Conservation (phyloP, 2,113 vertebrate genomes). For the Antechinus stuartii region DNA sequence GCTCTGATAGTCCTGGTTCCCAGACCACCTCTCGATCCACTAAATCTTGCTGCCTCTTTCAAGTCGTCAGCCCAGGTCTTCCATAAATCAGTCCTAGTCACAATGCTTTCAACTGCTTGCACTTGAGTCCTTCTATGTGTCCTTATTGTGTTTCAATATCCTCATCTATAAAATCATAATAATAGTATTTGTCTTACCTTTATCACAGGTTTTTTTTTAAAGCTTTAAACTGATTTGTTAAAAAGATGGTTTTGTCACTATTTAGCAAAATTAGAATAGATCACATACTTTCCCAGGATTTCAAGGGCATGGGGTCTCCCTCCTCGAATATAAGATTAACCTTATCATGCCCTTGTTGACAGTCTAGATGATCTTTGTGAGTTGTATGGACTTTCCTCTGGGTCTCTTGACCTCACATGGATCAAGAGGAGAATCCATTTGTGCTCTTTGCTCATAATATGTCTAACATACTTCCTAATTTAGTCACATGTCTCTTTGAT, state of each 20-base stretch:
- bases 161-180: not conserved
- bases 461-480: not conserved
- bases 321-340: not conserved
- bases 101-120: not conserved
- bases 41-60: not conserved
- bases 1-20: not conserved
- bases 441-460: not conserved
- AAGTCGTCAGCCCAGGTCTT: not conserved
- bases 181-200: not conserved
- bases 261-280: not conserved
- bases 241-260: conserved; percentile 15
- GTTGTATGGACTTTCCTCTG: not conserved
- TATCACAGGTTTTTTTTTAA: not conserved
- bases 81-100: not conserved
- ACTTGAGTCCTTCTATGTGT: not conserved
- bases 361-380: not conserved
- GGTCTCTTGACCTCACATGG: not conserved
- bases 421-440: not conserved
- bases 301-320: not conserved
- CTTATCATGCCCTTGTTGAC: not conserved
- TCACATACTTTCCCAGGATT: not conserved
- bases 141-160: not conserved
- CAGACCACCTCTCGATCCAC: not conserved
- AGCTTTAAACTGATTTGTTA: not conserved
- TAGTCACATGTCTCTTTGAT: not conserved